A percentile compares a stretch with the other conserved stretches of the same genome.
These are phyloP conservation scores for Myotis yumanensis DNA, from an alignment of 2,113 vertebrate genomes.

Conservation along the genomic window DNA sequence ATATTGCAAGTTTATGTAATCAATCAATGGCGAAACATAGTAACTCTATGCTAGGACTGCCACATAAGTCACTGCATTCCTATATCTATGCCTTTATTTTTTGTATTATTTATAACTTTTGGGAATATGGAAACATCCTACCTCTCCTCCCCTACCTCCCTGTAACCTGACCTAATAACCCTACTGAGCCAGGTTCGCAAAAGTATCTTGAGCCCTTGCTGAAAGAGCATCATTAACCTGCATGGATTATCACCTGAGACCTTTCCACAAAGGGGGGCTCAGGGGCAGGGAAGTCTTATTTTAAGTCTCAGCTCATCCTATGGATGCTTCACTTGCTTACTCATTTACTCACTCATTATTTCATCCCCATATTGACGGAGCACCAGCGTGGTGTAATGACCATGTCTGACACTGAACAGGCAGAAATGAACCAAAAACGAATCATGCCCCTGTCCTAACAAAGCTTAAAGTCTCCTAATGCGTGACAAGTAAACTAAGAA, in stretches of 20 bases:
- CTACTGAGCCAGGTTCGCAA: neutral
- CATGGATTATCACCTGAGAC: accelerated
- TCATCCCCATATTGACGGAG: neutral
- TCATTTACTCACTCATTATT: neutral
- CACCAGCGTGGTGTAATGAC: neutral
- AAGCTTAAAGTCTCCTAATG: neutral
- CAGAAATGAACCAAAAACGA: neutral
- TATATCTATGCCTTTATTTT: neutral
- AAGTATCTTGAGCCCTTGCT: neutral
- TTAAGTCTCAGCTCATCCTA: neutral
- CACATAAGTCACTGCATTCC: neutral
- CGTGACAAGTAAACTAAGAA: neutral
- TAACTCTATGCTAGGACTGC: neutral
- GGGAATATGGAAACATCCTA: neutral
- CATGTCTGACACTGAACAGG: neutral
- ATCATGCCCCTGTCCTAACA: neutral
- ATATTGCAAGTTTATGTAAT: neutral
- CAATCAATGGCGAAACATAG: neutral
- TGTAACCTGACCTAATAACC: neutral
- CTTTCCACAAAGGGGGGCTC: neutral
- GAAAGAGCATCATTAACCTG: neutral
- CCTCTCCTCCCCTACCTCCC: neutral
- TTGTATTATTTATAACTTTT: neutral
- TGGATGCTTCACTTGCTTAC: neutral
- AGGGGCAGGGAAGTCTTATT: neutral